These are phyloP conservation scores for Octodon degus DNA, from an alignment of 2,113 vertebrate genomes.

Conservation along the genomic window DNA sequence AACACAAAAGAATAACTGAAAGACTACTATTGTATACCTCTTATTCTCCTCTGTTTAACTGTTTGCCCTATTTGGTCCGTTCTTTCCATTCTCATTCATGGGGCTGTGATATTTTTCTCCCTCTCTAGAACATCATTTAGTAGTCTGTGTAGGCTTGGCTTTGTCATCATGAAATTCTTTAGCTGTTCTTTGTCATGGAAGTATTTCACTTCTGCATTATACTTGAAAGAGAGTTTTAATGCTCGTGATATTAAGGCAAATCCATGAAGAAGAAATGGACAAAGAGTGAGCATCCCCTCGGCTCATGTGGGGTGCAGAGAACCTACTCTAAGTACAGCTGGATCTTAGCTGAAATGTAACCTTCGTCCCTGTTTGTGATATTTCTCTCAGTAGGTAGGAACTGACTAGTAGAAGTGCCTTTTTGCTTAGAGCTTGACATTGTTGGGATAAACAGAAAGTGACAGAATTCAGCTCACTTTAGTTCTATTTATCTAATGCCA, in stretches of 20 bases:
- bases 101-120: too few relatives aligned
- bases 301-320: background rate
- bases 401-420: background rate
- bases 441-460: conserved; percentile 29
- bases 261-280: background rate
- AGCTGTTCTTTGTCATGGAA: too few relatives aligned
- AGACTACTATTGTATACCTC: too few relatives aligned
- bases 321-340: background rate
- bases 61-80: too few relatives aligned
- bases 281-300: background rate
- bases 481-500: background rate
- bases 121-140: too few relatives aligned
- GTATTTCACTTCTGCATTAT: too few relatives aligned
- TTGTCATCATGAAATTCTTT: too few relatives aligned
- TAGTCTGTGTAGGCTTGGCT: too few relatives aligned
- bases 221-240: too few relatives aligned
- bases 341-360: background rate
- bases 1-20: too few relatives aligned
- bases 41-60: too few relatives aligned
- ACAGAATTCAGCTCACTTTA: background rate
- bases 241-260: conserved; percentile 38
- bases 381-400: background rate
- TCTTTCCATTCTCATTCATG: too few relatives aligned
- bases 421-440: background rate
- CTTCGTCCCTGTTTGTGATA: background rate